Evolutionary conservation across 1,140 invertebrate genomes (phyloP).

Genomic region (Choristoneura fumiferana): DNA sequence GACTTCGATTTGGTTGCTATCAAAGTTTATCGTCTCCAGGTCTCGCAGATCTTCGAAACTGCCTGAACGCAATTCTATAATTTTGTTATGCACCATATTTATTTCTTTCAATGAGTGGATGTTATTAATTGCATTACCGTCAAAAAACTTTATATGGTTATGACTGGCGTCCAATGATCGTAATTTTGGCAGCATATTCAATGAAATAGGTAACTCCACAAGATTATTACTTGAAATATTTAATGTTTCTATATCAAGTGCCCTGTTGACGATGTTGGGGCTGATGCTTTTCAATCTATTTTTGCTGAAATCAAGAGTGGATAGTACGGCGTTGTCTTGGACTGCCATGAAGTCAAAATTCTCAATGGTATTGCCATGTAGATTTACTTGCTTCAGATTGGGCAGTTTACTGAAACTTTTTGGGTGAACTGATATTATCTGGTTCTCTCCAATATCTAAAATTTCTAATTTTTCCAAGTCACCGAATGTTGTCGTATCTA

Average conservation of each 20-base stretch:
- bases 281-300: conserved; percentile 87
- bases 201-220: conserved; percentile 83
- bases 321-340: conserved; percentile 81
- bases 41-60: conserved; percentile 86
- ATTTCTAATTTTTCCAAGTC: conserved; percentile 86
- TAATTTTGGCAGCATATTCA: conserved; percentile 84
- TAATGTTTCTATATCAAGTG: conserved; percentile 84
- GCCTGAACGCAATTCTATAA: conserved; percentile 84
- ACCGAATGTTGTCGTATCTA: conserved; percentile 85
- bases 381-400: conserved; percentile 83
- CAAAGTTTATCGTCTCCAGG: conserved; percentile 86
- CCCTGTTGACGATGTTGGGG: conserved; percentile 81
- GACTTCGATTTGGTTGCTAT: conserved; percentile 88
- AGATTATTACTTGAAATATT: conserved; percentile 90
- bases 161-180: conserved; percentile 87
- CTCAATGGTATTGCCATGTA: conserved; percentile 88
- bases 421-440: conserved; percentile 83
- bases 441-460: conserved; percentile 88
- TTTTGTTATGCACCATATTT: conserved; percentile 85
- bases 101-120: conserved; percentile 84
- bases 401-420: conserved; percentile 82
- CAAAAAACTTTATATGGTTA: conserved; percentile 87
- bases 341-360: conserved; percentile 84
- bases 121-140: conserved; percentile 83
- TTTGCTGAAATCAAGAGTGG: conserved; percentile 85